Conservation (phyloP, 2,113 vertebrate genomes). For the Raphicerus campestris region DNA sequence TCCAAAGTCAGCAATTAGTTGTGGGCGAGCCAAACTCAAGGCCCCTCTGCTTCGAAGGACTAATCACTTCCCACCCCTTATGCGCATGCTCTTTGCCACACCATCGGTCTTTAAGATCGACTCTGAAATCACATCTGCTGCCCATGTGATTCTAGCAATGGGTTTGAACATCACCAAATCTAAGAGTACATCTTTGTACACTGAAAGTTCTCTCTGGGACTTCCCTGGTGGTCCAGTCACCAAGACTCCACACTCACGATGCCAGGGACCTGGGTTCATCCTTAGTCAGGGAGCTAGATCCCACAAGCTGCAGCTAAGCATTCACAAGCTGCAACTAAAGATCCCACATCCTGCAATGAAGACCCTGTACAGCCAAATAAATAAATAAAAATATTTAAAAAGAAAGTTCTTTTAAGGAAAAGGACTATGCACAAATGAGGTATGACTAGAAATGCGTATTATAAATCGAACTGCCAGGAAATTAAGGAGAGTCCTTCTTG, state of each 20-base stretch:
- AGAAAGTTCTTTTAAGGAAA: not conserved
- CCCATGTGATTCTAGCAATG: not conserved
- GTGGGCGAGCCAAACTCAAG: not conserved
- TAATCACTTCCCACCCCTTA: not conserved
- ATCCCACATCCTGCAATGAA: not conserved
- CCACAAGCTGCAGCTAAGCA: not conserved
- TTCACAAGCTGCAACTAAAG: not conserved
- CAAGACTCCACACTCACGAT: not conserved
- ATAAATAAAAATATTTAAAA: not conserved
- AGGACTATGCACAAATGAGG: not conserved
- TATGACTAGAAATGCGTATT: not conserved
- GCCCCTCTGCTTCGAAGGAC: not conserved
- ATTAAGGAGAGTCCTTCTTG: not conserved
- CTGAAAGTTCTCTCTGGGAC: not conserved
- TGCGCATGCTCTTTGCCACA: not conserved
- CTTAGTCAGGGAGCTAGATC: not conserved
- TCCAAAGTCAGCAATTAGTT: not conserved
- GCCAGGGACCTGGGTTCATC: not conserved
- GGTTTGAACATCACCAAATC: not conserved
- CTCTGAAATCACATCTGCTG: not conserved
- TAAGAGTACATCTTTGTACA: not conserved
- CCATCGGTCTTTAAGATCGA: not conserved
- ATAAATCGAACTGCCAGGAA: not conserved
- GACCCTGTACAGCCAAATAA: not conserved
- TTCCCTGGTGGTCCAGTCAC: not conserved